Conservation (phyloP, 2,113 vertebrate genomes). For the Lepisosteus oculatus region DNA sequence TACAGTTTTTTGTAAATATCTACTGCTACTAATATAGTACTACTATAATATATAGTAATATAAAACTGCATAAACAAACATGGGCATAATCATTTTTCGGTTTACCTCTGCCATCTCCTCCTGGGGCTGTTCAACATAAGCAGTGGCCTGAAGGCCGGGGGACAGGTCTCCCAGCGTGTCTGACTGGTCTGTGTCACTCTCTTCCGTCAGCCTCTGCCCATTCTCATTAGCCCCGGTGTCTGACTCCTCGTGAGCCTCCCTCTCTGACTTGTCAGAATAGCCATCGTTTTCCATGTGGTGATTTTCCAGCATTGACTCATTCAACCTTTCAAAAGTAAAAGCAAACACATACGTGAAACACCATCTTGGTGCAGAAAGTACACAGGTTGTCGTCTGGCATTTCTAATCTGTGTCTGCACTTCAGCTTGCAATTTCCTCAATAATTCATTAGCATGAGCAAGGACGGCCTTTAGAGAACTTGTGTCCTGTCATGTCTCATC, state of each 20-base stretch:
- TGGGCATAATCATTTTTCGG: too few relatives aligned
- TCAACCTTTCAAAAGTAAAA: constrained; percentile 63
- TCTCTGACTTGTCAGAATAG: constrained; percentile 86
- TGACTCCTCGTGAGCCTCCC: constrained; percentile 80
- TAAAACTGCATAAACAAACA: too few relatives aligned
- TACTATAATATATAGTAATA: too few relatives aligned
- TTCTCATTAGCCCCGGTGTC: constrained; percentile 73
- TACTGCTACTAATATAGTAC: too few relatives aligned
- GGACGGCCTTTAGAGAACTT: too few relatives aligned
- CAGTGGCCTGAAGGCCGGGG: constrained; percentile 65
- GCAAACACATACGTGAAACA: not conserved
- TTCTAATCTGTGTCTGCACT: too few relatives aligned
- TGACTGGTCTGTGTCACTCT: constrained; percentile 80
- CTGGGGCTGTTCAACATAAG: constrained; percentile 79
- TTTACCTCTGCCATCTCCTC: constrained; percentile 92
- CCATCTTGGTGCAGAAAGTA: too few relatives aligned
- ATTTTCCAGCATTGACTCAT: constrained; percentile 71
- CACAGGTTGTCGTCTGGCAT: too few relatives aligned
- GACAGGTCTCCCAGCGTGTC: constrained; percentile 66
- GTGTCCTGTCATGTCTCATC: too few relatives aligned
- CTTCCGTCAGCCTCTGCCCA: constrained; percentile 72
- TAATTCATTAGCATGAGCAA: too few relatives aligned
- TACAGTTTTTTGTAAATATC: too few relatives aligned
- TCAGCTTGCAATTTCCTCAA: too few relatives aligned
- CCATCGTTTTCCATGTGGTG: constrained; percentile 82